Conservation (phyloP, 92 coral and sea anemone species). For the Phenganax subtilis region DNA sequence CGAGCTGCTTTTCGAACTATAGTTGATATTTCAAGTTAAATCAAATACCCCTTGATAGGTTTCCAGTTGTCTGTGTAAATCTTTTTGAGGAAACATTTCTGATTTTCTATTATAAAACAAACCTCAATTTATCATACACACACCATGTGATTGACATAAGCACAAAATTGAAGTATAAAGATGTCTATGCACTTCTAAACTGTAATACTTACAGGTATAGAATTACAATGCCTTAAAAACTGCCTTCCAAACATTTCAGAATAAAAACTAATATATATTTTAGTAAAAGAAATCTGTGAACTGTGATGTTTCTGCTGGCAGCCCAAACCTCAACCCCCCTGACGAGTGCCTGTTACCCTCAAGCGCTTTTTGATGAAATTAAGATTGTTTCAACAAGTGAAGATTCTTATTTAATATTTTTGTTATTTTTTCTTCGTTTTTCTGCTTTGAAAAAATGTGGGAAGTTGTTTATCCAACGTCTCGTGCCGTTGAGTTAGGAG, state of each 20-base stretch:
- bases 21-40: no score
- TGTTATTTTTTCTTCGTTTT: background rate
- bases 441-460: constrained; percentile 46
- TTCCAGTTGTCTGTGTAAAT: no score
- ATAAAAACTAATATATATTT: background rate
- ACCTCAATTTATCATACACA: background rate
- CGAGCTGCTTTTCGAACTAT: background rate
- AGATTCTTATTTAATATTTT: background rate
- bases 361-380: background rate
- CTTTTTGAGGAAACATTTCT: no score
- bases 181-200: background rate
- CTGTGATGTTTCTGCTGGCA: background rate
- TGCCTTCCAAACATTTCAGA: constrained; percentile 33
- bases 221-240: constrained; percentile 20
- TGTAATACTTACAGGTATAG: constrained; percentile 18
- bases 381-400: background rate
- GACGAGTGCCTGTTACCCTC: background rate
- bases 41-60: no score
- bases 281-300: background rate
- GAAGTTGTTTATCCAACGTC: constrained; percentile 84
- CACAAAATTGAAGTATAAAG: background rate
- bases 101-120: background rate
- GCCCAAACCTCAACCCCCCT: background rate
- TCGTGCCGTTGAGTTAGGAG: constrained; percentile 85
- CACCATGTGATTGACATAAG: no score